Evolutionary conservation across 92 coral and sea anemone species (phyloP).

Genomic region (Phenganax subtilis): DNA sequence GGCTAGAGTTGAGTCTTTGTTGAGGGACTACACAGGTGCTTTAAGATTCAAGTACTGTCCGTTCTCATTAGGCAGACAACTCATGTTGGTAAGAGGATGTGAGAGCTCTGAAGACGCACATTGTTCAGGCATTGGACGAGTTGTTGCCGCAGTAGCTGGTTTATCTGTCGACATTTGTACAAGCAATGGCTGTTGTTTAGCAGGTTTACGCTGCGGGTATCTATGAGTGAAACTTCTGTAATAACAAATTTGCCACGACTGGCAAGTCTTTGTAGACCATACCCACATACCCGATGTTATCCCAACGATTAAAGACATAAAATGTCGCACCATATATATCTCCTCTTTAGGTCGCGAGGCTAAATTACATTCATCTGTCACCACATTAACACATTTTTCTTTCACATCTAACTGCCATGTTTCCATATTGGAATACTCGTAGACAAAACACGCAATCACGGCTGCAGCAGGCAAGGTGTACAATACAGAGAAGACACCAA

Average conservation of each 20-base stretch:
- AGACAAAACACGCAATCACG: slow-evolving; percentile 85
- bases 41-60: not conserved
- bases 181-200: slow-evolving; percentile 26
- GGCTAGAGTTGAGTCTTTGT: not conserved
- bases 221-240: slow-evolving; percentile 52
- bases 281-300: slow-evolving; percentile 96
- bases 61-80: slow-evolving; percentile 15
- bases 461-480: slow-evolving; percentile 88
- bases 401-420: slow-evolving; percentile 59
- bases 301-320: slow-evolving; percentile 89
- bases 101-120: slow-evolving; percentile 27
- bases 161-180: slow-evolving; percentile 23
- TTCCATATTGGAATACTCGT: slow-evolving; percentile 81
- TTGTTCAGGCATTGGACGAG: slow-evolving; percentile 18
- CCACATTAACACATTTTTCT: slow-evolving; percentile 55
- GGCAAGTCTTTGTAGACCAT: slow-evolving; percentile 89
- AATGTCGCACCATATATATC: slow-evolving; percentile 80
- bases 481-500: slow-evolving; percentile 91
- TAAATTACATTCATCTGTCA: slow-evolving; percentile 56
- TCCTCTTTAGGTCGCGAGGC: slow-evolving; percentile 71
- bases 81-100: slow-evolving; percentile 9
- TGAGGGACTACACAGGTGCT: slow-evolving; percentile 7
- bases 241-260: slow-evolving; percentile 82
- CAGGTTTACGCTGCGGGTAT: slow-evolving; percentile 33
- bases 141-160: not conserved